Base-by-base conservation (phyloP, 2,888 invertebrate species). In the Hyles lineata region DNA sequence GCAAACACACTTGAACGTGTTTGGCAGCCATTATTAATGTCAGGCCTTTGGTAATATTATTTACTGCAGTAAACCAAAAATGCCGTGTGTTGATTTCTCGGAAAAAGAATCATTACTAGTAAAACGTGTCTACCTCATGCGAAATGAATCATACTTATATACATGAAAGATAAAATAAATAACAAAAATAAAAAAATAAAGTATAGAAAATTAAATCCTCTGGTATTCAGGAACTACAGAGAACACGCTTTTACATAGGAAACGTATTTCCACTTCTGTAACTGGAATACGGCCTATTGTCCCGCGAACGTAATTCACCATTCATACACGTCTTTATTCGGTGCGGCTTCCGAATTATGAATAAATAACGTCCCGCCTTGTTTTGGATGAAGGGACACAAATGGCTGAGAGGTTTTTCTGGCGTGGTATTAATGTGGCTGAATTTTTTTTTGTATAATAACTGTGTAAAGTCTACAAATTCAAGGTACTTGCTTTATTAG, bases 351-450 rank as follows among this genome's bases (percentile, higher is more conserved):
- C 75, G 60, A 73, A 71, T 72, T 76, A 74, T 79, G 78, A 80
- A 80, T 80, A 79, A 77, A 74, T 80, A 79, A 80, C 62, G 72
- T 63, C 73, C 75, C 76, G 75, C 73, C 76, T 77, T 74, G 74
- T 72, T 52, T 69, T 70, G 62, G 43, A 32, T 70, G 58, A 70
- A 52, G 58, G 58, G 32, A 21, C 71, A 55, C 32, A 61, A 72
- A 75, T n/a, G 35, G 67, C 50, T 43, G 43, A 19, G n/a, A 55
- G 52, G 43, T 67, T 67, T 61, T 50, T 67, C 67, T 50, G 67
- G 25, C 67, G 50, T 5, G 43, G 17, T 50, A 50, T 50, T 67
- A 67, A 67, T 67, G 23, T 23, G 15, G 43, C 21, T 21, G 23
- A 17, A 67, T 67, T 50, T 21, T 6, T 50, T 63, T 9, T 35